Percentiles rank a stretch among this genome's conserved stretches.
phyloP scores from a whole-genome alignment of 2,113 vertebrate species.

The Solenodon paradoxus region DNA sequence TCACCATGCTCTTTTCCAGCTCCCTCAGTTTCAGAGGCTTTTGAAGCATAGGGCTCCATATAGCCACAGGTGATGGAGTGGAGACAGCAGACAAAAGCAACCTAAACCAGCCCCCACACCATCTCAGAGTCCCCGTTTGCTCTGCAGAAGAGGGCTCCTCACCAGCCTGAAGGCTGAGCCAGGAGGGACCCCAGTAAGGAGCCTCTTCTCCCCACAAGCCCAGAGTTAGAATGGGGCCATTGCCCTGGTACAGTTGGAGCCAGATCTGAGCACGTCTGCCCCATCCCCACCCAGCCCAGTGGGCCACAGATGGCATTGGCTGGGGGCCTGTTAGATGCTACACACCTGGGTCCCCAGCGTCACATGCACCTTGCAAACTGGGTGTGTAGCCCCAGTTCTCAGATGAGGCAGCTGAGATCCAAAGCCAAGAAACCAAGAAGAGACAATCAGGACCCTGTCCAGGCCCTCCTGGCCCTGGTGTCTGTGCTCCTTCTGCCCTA shows the following conservation, averaged over 20 bases:
- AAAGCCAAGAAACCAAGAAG: background rate
- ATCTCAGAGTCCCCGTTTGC: background rate
- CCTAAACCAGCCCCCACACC: background rate
- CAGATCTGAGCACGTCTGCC: background rate
- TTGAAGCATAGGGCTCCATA: background rate
- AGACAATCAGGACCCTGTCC: background rate
- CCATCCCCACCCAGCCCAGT: background rate
- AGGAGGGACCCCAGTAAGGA: background rate
- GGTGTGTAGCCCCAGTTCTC: background rate
- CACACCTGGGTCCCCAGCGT: background rate
- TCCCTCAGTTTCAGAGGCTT: background rate
- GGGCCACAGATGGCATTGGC: background rate
- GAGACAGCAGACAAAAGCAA: background rate
- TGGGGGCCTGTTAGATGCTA: background rate
- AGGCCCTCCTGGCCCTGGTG: background rate
- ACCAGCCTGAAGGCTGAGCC: background rate
- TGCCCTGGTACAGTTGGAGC: background rate
- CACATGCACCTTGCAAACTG: background rate
- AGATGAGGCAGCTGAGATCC: background rate
- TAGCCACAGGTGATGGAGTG: background rate
- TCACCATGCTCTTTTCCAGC: fast-evolving
- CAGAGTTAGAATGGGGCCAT: background rate
- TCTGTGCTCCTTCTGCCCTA: background rate
- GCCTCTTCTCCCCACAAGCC: background rate
- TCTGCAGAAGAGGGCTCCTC: background rate